A percentile compares a stretch with the other conserved stretches of the same genome.
phyloP scores from a whole-genome alignment of 2,888 invertebrate genomes.

The Lepidocyrtinus sp. region DNA sequence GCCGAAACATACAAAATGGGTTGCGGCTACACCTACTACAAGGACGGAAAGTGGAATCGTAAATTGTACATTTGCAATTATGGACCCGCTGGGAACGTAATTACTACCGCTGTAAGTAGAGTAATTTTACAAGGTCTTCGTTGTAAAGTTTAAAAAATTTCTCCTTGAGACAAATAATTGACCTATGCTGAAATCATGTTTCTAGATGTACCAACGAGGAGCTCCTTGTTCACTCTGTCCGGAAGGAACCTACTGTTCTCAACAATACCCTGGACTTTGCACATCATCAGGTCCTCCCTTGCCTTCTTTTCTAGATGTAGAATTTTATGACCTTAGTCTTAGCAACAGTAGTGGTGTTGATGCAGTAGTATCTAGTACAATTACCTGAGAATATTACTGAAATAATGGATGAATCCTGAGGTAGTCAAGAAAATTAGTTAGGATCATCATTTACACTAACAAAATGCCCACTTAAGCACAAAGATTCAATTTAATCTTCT shows the following conservation, averaged over 20 bases:
- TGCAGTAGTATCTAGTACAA: too few relatives aligned
- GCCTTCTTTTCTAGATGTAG: constrained; percentile 47
- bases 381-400: too few relatives aligned
- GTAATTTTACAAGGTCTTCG: too few relatives aligned
- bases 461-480: too few relatives aligned
- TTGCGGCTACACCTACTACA: constrained; percentile 89
- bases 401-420: too few relatives aligned
- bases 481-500: too few relatives aligned
- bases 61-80: constrained; percentile 90
- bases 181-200: too few relatives aligned
- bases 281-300: constrained; percentile 65
- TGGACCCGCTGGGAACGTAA: constrained; percentile 78
- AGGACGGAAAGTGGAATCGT: constrained; percentile 80
- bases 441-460: too few relatives aligned
- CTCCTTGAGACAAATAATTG: too few relatives aligned
- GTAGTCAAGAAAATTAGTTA: too few relatives aligned
- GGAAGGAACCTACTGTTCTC: constrained; percentile 70
- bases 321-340: constrained; percentile 44
- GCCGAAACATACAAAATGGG: constrained; percentile 88
- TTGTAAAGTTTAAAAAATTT: too few relatives aligned
- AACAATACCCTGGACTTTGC: constrained; percentile 71
- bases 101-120: too few relatives aligned
- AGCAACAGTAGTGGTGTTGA: not conserved
- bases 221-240: constrained; percentile 71
- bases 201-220: constrained; percentile 71